Evolutionary conservation across 2,888 invertebrate genomes (phyloP).

Genomic region (Lydus trimaculatus): DNA sequence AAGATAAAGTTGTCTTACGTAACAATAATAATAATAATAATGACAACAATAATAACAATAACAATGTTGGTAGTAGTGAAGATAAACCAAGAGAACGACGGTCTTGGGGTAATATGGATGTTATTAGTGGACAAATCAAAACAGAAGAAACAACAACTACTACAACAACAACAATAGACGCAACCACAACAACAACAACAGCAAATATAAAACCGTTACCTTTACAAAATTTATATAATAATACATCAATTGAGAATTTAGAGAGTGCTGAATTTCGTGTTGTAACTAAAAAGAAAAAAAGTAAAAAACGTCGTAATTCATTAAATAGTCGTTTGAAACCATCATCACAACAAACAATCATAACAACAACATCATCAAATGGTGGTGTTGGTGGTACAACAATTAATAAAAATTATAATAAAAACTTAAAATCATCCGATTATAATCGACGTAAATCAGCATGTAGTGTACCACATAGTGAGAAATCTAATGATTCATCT

Average conservation of each 20-base stretch:
- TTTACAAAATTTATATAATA: constrained; percentile 50
- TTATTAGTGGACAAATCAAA: constrained; percentile 25
- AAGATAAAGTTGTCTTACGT: constrained; percentile 43
- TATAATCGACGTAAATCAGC: constrained; percentile 70
- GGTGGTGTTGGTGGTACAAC: no score
- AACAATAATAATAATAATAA: constrained; percentile 52
- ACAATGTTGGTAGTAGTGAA: constrained; percentile 46
- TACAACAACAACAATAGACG: no score
- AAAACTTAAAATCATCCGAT: constrained; percentile 41
- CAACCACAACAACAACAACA: neutral
- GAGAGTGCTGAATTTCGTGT: constrained; percentile 81
- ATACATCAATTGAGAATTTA: constrained; percentile 53
- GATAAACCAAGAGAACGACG: constrained; percentile 52
- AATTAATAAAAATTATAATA: constrained; percentile 8
- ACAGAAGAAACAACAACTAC: neutral
- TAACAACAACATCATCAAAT: neutral
- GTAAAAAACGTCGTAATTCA: constrained; percentile 71
- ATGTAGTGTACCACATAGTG: constrained; percentile 80
- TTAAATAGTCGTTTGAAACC: constrained; percentile 55
- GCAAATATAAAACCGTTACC: constrained; percentile 40
- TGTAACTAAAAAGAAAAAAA: constrained; percentile 83
- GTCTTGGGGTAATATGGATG: constrained; percentile 55
- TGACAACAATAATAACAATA: constrained; percentile 49
- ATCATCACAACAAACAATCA: constrained; percentile 13
- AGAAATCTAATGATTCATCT: constrained; percentile 82